Evolutionary conservation across 1,140 invertebrate species (phyloP).

Genomic region (Hyphantria cunea): DNA sequence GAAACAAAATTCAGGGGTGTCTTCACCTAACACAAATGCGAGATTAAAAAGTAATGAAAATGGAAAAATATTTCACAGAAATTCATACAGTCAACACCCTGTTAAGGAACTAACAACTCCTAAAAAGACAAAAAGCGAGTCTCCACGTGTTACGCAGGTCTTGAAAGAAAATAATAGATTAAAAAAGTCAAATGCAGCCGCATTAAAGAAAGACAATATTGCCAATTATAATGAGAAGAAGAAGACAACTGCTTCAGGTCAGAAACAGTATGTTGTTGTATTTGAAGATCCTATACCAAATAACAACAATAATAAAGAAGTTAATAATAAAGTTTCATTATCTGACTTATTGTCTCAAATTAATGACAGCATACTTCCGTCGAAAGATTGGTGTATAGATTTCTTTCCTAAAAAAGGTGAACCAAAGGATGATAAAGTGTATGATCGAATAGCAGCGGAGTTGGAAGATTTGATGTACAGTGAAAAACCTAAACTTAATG

Average conservation of each 20-base stretch:
- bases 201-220: constrained; percentile 49
- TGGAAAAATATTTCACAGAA: constrained; percentile 71
- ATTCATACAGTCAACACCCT: constrained; percentile 60
- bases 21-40: constrained; percentile 48
- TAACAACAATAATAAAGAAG: constrained; percentile 49
- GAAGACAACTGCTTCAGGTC: constrained; percentile 27
- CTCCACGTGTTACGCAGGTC: constrained; percentile 32
- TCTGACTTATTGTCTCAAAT: constrained; percentile 62
- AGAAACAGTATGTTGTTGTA: constrained; percentile 70
- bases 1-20: constrained; percentile 41
- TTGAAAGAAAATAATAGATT: constrained; percentile 71
- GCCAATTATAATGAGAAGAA: constrained; percentile 40
- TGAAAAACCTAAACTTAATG: constrained; percentile 49
- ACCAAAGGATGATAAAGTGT: constrained; percentile 73
- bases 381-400: constrained; percentile 75
- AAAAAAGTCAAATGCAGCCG: constrained; percentile 36
- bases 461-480: constrained; percentile 78
- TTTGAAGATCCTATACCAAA: constrained; percentile 56
- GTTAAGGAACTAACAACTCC: constrained; percentile 42
- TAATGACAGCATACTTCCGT: constrained; percentile 64
- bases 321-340: constrained; percentile 51
- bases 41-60: constrained; percentile 75
- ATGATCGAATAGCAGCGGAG: constrained; percentile 79
- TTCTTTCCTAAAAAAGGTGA: constrained; percentile 70
- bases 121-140: constrained; percentile 41